Conservation (phyloP, 2,888 invertebrate species). For the Tinea trinotella region DNA sequence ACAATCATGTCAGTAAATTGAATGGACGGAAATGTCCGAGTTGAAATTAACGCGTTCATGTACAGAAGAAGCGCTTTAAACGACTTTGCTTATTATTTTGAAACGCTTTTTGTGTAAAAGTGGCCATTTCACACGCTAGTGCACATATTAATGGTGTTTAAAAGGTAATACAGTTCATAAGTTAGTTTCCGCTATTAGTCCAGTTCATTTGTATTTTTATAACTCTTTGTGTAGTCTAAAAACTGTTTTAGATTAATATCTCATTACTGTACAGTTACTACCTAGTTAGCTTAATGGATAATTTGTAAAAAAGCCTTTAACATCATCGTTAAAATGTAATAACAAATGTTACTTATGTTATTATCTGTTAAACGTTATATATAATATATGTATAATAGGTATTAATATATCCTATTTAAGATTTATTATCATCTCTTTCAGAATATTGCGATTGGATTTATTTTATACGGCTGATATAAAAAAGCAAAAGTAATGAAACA, state of each 20-base stretch:
- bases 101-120: constrained; percentile 35
- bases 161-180: constrained; percentile 15
- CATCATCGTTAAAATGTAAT: background rate
- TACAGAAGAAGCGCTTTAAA: constrained; percentile 69
- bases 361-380: background rate
- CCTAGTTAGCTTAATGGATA: background rate
- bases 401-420: background rate
- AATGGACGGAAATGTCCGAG: constrained; percentile 70
- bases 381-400: background rate
- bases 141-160: constrained; percentile 9
- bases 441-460: constrained; percentile 14
- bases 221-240: background rate
- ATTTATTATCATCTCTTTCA: background rate
- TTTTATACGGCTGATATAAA: background rate
- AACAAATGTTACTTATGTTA: background rate
- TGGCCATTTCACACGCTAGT: constrained; percentile 16
- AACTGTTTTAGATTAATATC: background rate
- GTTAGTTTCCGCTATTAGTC: constrained; percentile 12
- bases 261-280: background rate
- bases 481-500: constrained; percentile 13
- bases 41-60: constrained; percentile 56
- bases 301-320: background rate
- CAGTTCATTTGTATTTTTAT: constrained; percentile 2
- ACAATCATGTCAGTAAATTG: constrained; percentile 65
- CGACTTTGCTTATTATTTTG: constrained; percentile 60